These are phyloP conservation scores for Eustalomyia histrio DNA, from an alignment of 2,888 invertebrate genomes.

Conservation along the genomic window DNA sequence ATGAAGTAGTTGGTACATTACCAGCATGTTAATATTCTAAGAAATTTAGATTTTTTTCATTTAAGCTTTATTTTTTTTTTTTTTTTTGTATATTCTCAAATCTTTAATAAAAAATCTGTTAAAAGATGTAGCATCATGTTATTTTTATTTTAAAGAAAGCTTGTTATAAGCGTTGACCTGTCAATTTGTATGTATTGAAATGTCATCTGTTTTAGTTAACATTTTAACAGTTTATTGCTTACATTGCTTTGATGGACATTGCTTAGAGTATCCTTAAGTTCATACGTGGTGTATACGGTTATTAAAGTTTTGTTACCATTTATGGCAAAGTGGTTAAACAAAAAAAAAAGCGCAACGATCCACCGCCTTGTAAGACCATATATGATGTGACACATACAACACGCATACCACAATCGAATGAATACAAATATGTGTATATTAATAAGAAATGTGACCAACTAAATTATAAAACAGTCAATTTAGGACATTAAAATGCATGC, in stretches of 20 bases:
- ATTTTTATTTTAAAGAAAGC: slow-evolving; percentile 48
- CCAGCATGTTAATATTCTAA: slow-evolving; percentile 57
- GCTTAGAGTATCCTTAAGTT: neutral
- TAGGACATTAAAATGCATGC: too few relatives aligned
- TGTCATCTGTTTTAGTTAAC: slow-evolving; percentile 73
- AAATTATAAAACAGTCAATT: too few relatives aligned
- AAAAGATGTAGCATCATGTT: slow-evolving; percentile 49
- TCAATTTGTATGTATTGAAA: slow-evolving; percentile 79
- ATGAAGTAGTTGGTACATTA: slow-evolving; percentile 32
- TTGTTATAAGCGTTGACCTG: slow-evolving; percentile 77
- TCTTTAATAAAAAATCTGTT: slow-evolving; percentile 61
- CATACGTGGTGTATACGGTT: slow-evolving; percentile 29
- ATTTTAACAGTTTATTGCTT: slow-evolving; percentile 65
- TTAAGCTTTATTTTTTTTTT: slow-evolving; percentile 18
- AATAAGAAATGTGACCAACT: slow-evolving; percentile 18
- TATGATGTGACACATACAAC: slow-evolving; percentile 51
- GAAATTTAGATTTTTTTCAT: slow-evolving; percentile 50
- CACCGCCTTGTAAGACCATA: slow-evolving; percentile 60
- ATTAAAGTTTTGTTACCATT: slow-evolving; percentile 59
- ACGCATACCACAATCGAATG: slow-evolving; percentile 22
- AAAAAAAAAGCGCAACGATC: slow-evolving; percentile 17
- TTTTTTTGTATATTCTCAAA: slow-evolving; percentile 35
- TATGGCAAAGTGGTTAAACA: slow-evolving; percentile 58
- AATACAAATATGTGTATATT: too few relatives aligned
- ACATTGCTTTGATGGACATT: slow-evolving; percentile 60